A percentile compares a stretch with the other conserved stretches of the same genome.
Evolutionary conservation across 2,113 vertebrate genomes (phyloP).

Genomic region (Vireo altiloquus): DNA sequence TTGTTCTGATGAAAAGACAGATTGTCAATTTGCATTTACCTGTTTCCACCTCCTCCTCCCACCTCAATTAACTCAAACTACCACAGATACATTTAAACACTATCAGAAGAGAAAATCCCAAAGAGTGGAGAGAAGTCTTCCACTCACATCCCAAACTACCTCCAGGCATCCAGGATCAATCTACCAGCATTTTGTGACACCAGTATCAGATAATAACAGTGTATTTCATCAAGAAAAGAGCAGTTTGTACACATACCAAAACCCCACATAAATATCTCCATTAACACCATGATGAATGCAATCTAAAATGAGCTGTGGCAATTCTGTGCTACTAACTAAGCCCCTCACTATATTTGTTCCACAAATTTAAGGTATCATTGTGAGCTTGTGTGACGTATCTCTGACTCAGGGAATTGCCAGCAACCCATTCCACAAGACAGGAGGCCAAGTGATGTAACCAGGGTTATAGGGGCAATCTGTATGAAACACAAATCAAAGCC

Average conservation of each 20-base stretch:
- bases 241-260: not conserved
- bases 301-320: not conserved
- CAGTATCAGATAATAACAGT: not conserved
- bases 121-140: not conserved
- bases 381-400: not conserved
- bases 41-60: not conserved
- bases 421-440: not conserved
- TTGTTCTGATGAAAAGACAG: not conserved
- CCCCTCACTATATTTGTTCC: not conserved
- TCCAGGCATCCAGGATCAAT: not conserved
- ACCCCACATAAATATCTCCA: not conserved
- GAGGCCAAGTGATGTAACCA: not conserved
- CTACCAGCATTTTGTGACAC: not conserved
- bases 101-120: not conserved
- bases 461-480: not conserved
- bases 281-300: not conserved
- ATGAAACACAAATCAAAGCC: not conserved
- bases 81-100: not conserved
- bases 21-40: not conserved
- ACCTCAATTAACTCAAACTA: not conserved
- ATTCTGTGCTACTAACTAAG: not conserved
- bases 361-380: not conserved
- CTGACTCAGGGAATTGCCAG: not conserved
- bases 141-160: not conserved
- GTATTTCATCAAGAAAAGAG: not conserved